Evolutionary conservation across 2,888 invertebrate genomes (phyloP), one percentile per base, ranked within the genome.

Genomic region (Caenorhabditis japonica): DNA sequence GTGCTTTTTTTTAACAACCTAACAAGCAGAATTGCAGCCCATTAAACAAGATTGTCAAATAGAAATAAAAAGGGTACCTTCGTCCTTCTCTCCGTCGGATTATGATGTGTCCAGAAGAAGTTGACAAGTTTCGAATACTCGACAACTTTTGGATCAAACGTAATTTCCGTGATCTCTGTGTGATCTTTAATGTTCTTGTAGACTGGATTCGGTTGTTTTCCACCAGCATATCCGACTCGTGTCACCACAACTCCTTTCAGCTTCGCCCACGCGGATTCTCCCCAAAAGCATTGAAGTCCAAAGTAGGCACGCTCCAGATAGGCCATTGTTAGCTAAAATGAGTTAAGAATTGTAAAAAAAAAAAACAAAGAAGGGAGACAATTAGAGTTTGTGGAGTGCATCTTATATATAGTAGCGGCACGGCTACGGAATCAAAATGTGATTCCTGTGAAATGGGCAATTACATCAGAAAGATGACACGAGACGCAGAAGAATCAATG

Each of bases 141-240:
- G 15, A 93, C 91, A 2, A 91, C 89, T 74, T 91, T 91, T 5
- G 95, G 94, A 88, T 97, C 94, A 87, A 91, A 97, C 87, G 95
- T 93, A 76, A 97, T 91, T 88, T 95, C 93, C 64, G 95, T 92
- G 19, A 94, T 93, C 90, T 97, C 97, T 5, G 86, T 87, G 55
- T 86, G 83, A 51, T 86, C 86, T 15, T 82, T 82, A 66, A 85
- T 86, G 88, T 92, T 92, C 87, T 92, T 92, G 88, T 97, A 97
- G 43, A 92, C 92, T 75, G 96, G 96, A 87, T 92, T 91, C 75
- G 91, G 90, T 51, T 92, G 92, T 51, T 92, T 92, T 44, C 97
- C 97, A 13, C 95, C 96, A 1, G 94, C 92, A 89, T 94, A 97
- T 15, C 97, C 97, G 30, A 96, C 96, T 76, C 93, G 91, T n/a